A percentile compares a stretch with the other conserved stretches of the same genome.
phyloP scores from a whole-genome alignment of 2,113 vertebrate species.

The human region GRCh38 chr1:90648001-90648500 shows the following conservation, averaged over 20 bases:
- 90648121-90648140: conserved; percentile 86
- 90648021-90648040: conserved; percentile 88
- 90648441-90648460: background rate
- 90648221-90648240: conserved; percentile 82
- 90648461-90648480: background rate
- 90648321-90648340: conserved; percentile 59
- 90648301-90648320: conserved; percentile 63
- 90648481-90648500: conserved; percentile 21
- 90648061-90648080: conserved; percentile 88
- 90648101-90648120: conserved; percentile 86
- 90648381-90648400: conserved; percentile 26
- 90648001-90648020: conserved; percentile 82
- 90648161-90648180: conserved; percentile 88
- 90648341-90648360: conserved; percentile 32
- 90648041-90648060: conserved; percentile 83
- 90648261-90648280: conserved; percentile 79
- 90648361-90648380: background rate
- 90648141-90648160: conserved; percentile 85
- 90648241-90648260: conserved; percentile 81
- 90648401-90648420: background rate
- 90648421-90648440: background rate
- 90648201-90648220: conserved; percentile 81
- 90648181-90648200: conserved; percentile 84
- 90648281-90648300: conserved; percentile 75
- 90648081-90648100: conserved; percentile 89